Percentiles rank a stretch among this genome's conserved stretches.
phyloP scores from a whole-genome alignment of 1,140 invertebrate genomes.

The Stegodyphus dumicola region DNA sequence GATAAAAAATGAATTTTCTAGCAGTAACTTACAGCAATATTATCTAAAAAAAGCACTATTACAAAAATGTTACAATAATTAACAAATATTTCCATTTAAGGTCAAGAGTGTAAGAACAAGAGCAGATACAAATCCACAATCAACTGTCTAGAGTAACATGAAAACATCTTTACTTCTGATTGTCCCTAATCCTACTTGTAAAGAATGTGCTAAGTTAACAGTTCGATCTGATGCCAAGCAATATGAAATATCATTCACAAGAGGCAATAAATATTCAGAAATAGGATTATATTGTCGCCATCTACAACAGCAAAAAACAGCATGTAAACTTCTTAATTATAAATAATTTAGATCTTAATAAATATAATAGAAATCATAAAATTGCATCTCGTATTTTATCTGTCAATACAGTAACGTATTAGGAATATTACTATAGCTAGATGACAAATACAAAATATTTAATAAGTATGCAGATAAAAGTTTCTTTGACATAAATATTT shows the following conservation, averaged over 20 bases:
- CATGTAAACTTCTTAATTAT: conserved; percentile 17
- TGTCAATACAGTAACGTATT: conserved; percentile 1
- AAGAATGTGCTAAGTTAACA: conserved; percentile 34
- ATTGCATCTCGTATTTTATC: conserved; percentile 8
- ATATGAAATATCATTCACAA: conserved; percentile 7
- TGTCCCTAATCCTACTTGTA: conserved; percentile 47
- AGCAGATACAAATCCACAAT: conserved; percentile 30
- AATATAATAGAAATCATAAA: conserved; percentile 18
- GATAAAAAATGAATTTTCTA: conserved; percentile 17
- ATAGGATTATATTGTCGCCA: conserved; percentile 1
- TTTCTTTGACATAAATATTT: conserved; percentile 2
- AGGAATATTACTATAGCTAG: conserved; percentile 3
- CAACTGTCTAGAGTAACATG: conserved; percentile 27
- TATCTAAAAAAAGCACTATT: conserved; percentile 24
- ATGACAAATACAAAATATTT: conserved; percentile 8
- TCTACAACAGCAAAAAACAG: conserved; percentile 27
- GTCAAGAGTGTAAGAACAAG: conserved; percentile 22
- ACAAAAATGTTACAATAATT: conserved; percentile 24
- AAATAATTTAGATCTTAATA: conserved; percentile 5
- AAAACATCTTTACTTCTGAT: conserved; percentile 19
- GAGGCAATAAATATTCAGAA: conserved; percentile 19
- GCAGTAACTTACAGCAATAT: conserved; percentile 6
- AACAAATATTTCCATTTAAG: conserved; percentile 19
- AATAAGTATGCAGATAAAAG: conserved; percentile 16
- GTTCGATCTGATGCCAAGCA: conserved; percentile 19